Percentiles rank a stretch among this genome's conserved stretches.
Conservation (phyloP, 2,113 vertebrate genomes). For the Corythornis vintsioides region DNA sequence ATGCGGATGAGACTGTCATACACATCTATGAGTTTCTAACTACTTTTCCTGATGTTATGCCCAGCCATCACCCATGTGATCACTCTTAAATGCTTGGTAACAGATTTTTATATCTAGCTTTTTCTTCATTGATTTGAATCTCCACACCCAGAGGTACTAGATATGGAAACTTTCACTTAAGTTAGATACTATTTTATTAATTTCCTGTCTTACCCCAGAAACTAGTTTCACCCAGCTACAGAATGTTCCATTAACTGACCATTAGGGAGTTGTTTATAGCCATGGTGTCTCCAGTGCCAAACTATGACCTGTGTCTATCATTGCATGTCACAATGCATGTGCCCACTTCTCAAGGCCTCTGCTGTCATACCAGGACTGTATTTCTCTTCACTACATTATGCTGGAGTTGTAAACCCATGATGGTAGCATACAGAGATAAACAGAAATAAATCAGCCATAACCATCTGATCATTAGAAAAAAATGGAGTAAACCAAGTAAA, state of each 20-base stretch:
- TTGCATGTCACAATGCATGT: neutral
- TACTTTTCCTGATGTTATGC: neutral
- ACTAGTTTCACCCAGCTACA: neutral
- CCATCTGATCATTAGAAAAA: neutral
- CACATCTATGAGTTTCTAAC: accelerated
- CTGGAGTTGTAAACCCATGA: neutral
- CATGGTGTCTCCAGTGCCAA: neutral
- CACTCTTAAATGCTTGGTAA: accelerated
- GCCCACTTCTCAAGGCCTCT: neutral
- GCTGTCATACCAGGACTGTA: neutral
- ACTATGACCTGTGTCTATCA: accelerated
- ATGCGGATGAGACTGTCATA: neutral
- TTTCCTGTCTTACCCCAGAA: neutral
- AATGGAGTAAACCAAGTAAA: neutral
- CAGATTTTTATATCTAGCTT: accelerated
- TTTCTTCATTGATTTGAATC: neutral
- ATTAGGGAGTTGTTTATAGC: neutral
- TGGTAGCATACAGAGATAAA: neutral
- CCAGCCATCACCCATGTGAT: accelerated
- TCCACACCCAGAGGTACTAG: neutral
- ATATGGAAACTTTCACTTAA: accelerated
- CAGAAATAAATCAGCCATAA: neutral
- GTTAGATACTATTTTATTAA: neutral
- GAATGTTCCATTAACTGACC: neutral
- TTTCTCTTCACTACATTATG: neutral